These are phyloP conservation scores for Harmothoe impar DNA, from an alignment of 2,888 invertebrate genomes.

Conservation along the genomic window DNA sequence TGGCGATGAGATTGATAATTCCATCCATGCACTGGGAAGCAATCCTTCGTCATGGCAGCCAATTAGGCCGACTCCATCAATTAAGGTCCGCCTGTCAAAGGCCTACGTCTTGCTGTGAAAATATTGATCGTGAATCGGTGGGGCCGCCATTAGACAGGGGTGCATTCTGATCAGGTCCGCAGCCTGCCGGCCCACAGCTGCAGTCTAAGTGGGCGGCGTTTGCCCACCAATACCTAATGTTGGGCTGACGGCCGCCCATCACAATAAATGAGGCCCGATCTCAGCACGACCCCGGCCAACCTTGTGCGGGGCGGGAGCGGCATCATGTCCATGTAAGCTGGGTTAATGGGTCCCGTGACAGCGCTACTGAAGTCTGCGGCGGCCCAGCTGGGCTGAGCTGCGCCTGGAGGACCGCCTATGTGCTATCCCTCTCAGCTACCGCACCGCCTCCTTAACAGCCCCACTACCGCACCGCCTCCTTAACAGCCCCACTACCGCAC, in stretches of 20 bases:
- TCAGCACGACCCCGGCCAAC: neutral
- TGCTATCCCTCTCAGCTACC: no score
- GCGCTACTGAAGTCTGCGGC: neutral
- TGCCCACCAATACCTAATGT: constrained; percentile 13
- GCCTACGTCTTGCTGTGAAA: constrained; percentile 30
- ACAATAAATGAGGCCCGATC: constrained; percentile 6
- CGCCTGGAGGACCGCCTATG: neutral
- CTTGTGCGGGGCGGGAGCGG: neutral
- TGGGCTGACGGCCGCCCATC: neutral
- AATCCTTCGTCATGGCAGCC: constrained; percentile 35
- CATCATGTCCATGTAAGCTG: constrained; percentile 2
- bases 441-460: no score
- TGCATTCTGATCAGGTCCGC: constrained; percentile 14
- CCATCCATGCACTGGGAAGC: neutral
- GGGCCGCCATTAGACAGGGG: neutral
- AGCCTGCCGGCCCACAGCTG: neutral
- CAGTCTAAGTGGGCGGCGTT: constrained; percentile 8
- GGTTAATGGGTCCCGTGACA: constrained; percentile 15
- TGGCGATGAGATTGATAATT: constrained; percentile 4
- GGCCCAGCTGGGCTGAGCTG: neutral
- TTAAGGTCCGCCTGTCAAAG: constrained; percentile 22
- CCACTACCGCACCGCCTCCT: no score
- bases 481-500: no score
- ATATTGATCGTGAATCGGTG: constrained; percentile 14
- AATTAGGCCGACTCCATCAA: constrained; percentile 35